phyloP scores from a whole-genome alignment of 2,888 invertebrate genomes.

The Glaucopsyche alexis region DNA sequence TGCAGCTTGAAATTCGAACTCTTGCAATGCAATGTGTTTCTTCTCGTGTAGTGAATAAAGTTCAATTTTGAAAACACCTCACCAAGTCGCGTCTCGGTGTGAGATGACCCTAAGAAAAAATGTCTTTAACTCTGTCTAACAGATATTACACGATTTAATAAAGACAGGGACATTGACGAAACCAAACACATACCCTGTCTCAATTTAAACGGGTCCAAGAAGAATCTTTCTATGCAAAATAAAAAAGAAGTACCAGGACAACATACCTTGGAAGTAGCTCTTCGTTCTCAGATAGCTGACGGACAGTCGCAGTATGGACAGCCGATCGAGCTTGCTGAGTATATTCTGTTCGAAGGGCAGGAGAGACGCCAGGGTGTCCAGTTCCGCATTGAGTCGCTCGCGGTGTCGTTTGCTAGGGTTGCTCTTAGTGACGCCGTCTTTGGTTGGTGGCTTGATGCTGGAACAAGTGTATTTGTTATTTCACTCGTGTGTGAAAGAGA shows the following conservation, averaged over 20 bases:
- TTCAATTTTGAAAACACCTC: too few relatives aligned
- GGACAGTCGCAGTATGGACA: constrained; percentile 97
- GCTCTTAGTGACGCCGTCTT: constrained; percentile 96
- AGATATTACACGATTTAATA: too few relatives aligned
- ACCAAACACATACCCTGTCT: too few relatives aligned
- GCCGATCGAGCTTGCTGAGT: constrained; percentile 97
- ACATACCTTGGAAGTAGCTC: constrained; percentile 99
- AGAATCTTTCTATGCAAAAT: too few relatives aligned
- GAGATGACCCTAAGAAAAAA: too few relatives aligned
- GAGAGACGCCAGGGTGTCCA: constrained; percentile 97
- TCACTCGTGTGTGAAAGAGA: background rate
- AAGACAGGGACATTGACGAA: too few relatives aligned
- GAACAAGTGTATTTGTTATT: constrained; percentile 43
- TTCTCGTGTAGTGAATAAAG: too few relatives aligned
- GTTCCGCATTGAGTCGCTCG: constrained; percentile 97
- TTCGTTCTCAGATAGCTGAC: constrained; percentile 99
- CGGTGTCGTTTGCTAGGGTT: constrained; percentile 99
- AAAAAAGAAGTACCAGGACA: background rate
- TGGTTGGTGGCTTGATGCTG: constrained; percentile 96
- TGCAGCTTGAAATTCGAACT: too few relatives aligned
- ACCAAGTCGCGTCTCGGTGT: too few relatives aligned
- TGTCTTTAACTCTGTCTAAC: too few relatives aligned
- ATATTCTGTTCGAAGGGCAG: constrained; percentile 99
- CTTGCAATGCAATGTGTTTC: too few relatives aligned
- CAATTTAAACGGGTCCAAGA: too few relatives aligned